Evolutionary conservation across 2,113 vertebrate species (phyloP).

Genomic region (Sardina pilchardus): DNA sequence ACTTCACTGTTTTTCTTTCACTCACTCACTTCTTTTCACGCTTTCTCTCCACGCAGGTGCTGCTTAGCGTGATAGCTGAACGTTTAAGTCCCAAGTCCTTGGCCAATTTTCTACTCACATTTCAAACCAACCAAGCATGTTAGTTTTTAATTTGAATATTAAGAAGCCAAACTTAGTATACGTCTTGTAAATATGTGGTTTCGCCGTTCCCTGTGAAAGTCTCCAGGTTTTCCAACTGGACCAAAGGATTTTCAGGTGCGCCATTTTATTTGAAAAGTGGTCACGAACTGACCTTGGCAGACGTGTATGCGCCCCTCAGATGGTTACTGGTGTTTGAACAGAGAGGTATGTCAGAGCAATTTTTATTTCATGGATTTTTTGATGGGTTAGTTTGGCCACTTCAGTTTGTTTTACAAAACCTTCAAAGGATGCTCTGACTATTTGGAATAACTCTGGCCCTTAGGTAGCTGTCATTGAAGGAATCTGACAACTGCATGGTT

Average conservation of each 20-base stretch:
- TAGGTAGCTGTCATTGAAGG: slow-evolving; percentile 6
- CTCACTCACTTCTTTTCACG: not conserved
- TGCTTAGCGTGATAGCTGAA: slow-evolving; percentile 53
- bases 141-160: slow-evolving; percentile 58
- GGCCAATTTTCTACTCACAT: slow-evolving; percentile 70
- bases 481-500: not conserved
- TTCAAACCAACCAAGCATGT: slow-evolving; percentile 66
- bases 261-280: slow-evolving; percentile 61
- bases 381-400: slow-evolving; percentile 19
- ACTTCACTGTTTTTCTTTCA: slow-evolving; percentile 71
- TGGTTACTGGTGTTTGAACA: slow-evolving; percentile 36
- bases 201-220: slow-evolving; percentile 49
- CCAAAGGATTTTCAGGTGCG: slow-evolving; percentile 58
- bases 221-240: slow-evolving; percentile 54
- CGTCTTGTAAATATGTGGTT: slow-evolving; percentile 55
- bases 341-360: slow-evolving; percentile 25
- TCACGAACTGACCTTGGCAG: slow-evolving; percentile 44
- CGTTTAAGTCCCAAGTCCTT: slow-evolving; percentile 40
- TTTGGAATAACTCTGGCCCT: not conserved
- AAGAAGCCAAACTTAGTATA: slow-evolving; percentile 49
- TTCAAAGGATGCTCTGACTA: not conserved
- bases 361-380: slow-evolving; percentile 28
- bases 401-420: not conserved
- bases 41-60: slow-evolving; percentile 65
- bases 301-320: slow-evolving; percentile 41